A percentile compares a stretch with the other conserved stretches of the same genome.
Conservation (phyloP, 2,888 invertebrate species). For the Cryptocephalus primarius region DNA sequence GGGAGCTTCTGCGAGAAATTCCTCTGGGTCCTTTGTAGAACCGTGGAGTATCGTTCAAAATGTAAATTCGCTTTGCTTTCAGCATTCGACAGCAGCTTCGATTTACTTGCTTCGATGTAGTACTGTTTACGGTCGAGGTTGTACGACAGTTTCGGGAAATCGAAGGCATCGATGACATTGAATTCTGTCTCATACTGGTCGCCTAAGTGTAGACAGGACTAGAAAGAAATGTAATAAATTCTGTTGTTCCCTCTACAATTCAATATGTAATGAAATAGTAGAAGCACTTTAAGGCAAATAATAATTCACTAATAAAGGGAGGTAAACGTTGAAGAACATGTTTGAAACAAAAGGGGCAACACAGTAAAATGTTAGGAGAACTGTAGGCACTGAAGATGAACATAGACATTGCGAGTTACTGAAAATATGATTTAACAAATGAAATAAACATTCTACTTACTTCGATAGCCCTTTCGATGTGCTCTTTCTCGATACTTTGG, state of each 20-base stretch:
- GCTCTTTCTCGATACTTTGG: conserved; percentile 59
- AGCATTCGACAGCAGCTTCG: conserved; percentile 48
- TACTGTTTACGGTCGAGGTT: conserved; percentile 74
- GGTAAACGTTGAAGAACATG: too few species aligned
- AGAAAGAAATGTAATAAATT: conserved; percentile 7
- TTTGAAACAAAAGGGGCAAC: too few species aligned
- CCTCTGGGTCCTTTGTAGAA: conserved; percentile 62
- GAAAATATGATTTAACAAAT: too few species aligned
- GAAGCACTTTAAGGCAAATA: too few species aligned
- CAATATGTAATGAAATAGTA: not conserved
- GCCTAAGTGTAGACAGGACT: conserved; percentile 48
- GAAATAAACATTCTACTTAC: too few species aligned
- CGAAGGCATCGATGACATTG: conserved; percentile 71
- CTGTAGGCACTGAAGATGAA: too few species aligned
- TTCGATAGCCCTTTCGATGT: conserved; percentile 63
- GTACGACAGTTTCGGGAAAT: conserved; percentile 67
- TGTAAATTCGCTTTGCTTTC: conserved; percentile 60
- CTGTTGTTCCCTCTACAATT: not conserved
- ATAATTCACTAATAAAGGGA: too few species aligned
- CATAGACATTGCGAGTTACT: too few species aligned
- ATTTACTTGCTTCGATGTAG: conserved; percentile 35
- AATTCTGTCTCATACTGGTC: conserved; percentile 64
- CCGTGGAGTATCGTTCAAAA: conserved; percentile 48
- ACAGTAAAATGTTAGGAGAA: too few species aligned
- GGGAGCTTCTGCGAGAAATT: conserved; percentile 28